A percentile compares a stretch with the other conserved stretches of the same genome.
Evolutionary conservation across 2,797 vertebrate species (phyloP).

Genomic region (Oreonectes daqikongensis): DNA sequence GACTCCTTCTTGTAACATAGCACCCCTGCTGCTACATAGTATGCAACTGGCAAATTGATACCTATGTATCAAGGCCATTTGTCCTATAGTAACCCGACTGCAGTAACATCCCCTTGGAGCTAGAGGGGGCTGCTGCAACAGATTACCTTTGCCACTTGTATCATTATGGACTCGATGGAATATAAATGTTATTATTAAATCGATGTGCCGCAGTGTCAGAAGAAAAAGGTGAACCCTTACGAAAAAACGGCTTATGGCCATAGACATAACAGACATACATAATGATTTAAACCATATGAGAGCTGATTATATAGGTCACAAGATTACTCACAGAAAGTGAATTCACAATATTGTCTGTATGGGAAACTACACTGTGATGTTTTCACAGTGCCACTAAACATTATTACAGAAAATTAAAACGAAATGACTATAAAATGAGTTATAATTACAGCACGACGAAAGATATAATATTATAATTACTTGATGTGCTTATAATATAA

Average conservation of each 20-base stretch:
- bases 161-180: slow-evolving; percentile 15
- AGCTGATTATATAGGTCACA: slow-evolving; percentile 7
- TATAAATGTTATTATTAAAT: slow-evolving; percentile 30
- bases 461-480: neutral
- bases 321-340: neutral
- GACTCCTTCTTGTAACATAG: too few species aligned
- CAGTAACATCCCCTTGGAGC: slow-evolving; percentile 63
- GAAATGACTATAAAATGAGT: neutral
- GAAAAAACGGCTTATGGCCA: neutral
- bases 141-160: slow-evolving; percentile 44
- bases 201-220: neutral
- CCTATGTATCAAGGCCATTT: neutral
- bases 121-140: slow-evolving; percentile 73
- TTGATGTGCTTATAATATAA: slow-evolving; percentile 11
- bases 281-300: neutral
- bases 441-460: neutral
- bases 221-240: neutral
- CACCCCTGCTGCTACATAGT: neutral
- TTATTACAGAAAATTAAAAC: neutral
- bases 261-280: neutral
- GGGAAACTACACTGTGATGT: neutral
- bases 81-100: slow-evolving; percentile 46
- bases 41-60: slow-evolving; percentile 9
- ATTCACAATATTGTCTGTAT: neutral
- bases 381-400: neutral